phyloP scores from a whole-genome alignment of 53 echinoderm and acorn worm species.

The Echinarachnius parma region DNA sequence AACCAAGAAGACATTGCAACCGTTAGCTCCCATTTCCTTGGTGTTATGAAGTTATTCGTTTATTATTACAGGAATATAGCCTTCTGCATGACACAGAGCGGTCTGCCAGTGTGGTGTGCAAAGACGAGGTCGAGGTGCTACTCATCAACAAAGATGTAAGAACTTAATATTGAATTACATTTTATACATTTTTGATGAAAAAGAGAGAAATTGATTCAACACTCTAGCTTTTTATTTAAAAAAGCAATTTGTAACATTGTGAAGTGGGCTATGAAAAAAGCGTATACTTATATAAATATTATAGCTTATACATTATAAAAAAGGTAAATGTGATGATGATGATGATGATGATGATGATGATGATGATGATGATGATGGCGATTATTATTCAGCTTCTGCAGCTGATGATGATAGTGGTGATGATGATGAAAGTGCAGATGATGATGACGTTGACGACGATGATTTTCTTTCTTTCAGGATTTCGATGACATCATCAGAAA shows the following conservation, averaged over 20 bases:
- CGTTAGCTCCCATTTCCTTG: neutral
- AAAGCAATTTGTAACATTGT: no score
- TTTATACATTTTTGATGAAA: no score
- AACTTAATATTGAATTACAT: no score
- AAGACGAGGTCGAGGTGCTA: constrained; percentile 84
- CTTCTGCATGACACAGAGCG: constrained; percentile 65
- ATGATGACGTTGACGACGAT: constrained; percentile 19
- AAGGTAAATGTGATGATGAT: constrained; percentile 12
- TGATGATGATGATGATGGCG: constrained; percentile 24
- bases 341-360: constrained; percentile 18
- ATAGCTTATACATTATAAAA: no score
- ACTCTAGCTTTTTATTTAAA: no score
- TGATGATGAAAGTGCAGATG: neutral
- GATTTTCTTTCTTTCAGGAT: constrained; percentile 53
- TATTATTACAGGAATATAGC: constrained; percentile 52
- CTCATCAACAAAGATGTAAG: constrained; percentile 80
- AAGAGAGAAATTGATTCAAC: no score
- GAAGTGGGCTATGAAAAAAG: no score
- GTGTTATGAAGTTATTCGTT: neutral
- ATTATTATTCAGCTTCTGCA: neutral
- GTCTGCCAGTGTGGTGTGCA: constrained; percentile 75
- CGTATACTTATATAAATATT: no score
- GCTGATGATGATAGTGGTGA: no score
- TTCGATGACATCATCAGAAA: constrained; percentile 69
- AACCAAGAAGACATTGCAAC: neutral